Evolutionary conservation across 53 echinoderm and acorn worm genomes (phyloP), one percentile per base, ranked within the genome.

Genomic region (Stichopus horrens): DNA sequence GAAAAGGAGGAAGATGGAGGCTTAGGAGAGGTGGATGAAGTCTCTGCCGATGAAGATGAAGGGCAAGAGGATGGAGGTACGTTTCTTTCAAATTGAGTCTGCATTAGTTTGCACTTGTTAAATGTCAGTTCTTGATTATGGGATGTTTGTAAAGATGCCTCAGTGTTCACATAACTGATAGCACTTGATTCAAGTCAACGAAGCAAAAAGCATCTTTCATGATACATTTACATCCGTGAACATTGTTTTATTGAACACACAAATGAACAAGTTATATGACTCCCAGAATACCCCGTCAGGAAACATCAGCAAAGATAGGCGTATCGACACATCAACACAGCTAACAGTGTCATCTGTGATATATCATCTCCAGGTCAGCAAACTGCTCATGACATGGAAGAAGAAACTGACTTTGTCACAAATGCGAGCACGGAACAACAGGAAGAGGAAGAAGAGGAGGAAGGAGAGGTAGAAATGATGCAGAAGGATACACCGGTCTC

Each of bases 1-100:
- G 67, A 88, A 37, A 76, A 78, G 57, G 71, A 84, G 8, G 77
- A 76, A 89, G 92, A 92, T 76, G 77, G 68, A 9, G 89, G 79
- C 54, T 53, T 89, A 52, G 75, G 86, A 21, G 53, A 75, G 11
- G 92, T 89, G 7, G 86, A 83, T 60, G 58, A 83, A 20, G 86
- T 86, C 5, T 86, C 57, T 75, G 90, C 55, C 52, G 78, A 90
- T 18, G 83, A 90, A 52, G 58, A 86, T 54, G 90, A 86, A 8
- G 90, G 9, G 11, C 60, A 86, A 23, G 86, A 79, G 60, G 79
- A 80, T 9, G 83, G 82, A 74, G 90, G 74, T 55, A 86, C 89
- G 10, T 7, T 0, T 71, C 19, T 71, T 37, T 37, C 37, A 37
- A 37, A 37, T 37, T 37, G 37, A 37, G 37, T 37, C 37, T 37